Evolutionary conservation across 2,113 vertebrate species (phyloP).

Genomic region (Emydura subglobosa): DNA sequence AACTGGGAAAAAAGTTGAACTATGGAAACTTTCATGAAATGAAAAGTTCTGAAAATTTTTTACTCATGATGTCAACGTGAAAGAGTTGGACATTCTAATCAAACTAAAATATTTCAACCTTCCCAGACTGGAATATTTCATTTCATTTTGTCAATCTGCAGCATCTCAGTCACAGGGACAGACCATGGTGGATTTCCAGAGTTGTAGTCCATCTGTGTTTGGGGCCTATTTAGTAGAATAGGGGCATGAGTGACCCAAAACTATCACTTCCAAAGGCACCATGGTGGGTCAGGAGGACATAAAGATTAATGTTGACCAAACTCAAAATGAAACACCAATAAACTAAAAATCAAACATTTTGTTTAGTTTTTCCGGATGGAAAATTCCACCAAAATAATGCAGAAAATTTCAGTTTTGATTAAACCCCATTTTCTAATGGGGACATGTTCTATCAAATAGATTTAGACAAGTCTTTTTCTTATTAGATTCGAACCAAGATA

Average conservation of each 20-base stretch:
- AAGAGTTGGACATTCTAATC: background rate
- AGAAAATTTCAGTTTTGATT: background rate
- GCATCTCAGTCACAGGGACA: background rate
- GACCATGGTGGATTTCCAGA: background rate
- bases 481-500: background rate
- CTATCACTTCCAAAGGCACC: background rate
- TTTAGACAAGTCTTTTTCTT: background rate
- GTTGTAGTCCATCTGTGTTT: background rate
- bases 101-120: background rate
- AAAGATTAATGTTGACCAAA: background rate
- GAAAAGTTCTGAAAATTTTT: background rate
- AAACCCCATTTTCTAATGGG: background rate
- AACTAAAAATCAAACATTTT: background rate
- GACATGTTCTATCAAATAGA: background rate
- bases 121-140: background rate
- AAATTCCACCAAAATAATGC: background rate
- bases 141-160: background rate
- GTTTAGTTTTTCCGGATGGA: background rate
- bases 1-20: background rate
- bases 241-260: accelerated
- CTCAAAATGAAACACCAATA: background rate
- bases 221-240: background rate
- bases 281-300: background rate
- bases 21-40: background rate
- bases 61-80: background rate